Conservation (phyloP, 1,140 invertebrate genomes). For the Odontomachus brunneus region DNA sequence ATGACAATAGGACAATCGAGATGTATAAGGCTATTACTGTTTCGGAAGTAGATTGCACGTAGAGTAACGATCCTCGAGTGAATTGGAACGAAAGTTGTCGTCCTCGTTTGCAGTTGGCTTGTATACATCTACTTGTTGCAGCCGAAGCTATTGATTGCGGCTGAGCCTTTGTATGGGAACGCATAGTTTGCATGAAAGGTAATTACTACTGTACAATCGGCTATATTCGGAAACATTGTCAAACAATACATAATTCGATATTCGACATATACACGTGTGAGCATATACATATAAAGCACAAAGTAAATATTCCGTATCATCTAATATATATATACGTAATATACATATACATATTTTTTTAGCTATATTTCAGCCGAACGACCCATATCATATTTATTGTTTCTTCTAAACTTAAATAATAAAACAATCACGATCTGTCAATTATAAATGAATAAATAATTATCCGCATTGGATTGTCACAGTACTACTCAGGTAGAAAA, state of each 20-base stretch:
- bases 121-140: constrained; percentile 58
- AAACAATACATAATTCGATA: constrained; percentile 39
- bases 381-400: neutral
- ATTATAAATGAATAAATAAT: too few relatives aligned
- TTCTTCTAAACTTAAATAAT: neutral
- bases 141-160: constrained; percentile 51
- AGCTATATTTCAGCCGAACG: neutral
- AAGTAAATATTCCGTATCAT: constrained; percentile 8
- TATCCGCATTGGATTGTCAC: neutral
- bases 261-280: constrained; percentile 9
- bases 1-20: constrained; percentile 30
- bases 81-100: constrained; percentile 49
- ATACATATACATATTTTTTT: neutral
- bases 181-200: constrained; percentile 57
- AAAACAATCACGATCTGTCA: neutral
- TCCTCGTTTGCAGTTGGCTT: constrained; percentile 32
- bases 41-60: constrained; percentile 53
- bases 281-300: neutral
- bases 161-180: constrained; percentile 31
- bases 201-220: constrained; percentile 50
- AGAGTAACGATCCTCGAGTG: constrained; percentile 53
- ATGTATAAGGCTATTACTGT: constrained; percentile 37
- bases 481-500: too few relatives aligned
- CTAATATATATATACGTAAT: neutral
- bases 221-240: constrained; percentile 14